A percentile compares a stretch with the other conserved stretches of the same genome.
These are phyloP conservation scores for Drosophila ananassae DNA, from an alignment of 1,140 invertebrate genomes.

Conservation along the genomic window DNA sequence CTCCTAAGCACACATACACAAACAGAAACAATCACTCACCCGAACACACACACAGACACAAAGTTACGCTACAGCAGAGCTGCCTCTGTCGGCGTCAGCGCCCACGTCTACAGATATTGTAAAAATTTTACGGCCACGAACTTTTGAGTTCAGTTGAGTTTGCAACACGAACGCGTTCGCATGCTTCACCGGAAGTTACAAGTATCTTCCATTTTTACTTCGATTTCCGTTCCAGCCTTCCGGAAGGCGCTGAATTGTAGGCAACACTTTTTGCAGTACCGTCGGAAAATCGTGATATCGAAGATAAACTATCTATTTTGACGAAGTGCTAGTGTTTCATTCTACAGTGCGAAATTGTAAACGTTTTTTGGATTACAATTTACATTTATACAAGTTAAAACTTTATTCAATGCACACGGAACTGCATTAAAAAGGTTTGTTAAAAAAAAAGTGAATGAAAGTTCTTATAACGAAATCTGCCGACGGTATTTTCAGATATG, in stretches of 20 bases:
- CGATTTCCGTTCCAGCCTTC: constrained; percentile 10
- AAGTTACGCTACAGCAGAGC: constrained; percentile 40
- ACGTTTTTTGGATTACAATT: constrained; percentile 22
- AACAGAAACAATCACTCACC: constrained; percentile 28
- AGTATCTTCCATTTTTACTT: constrained; percentile 14
- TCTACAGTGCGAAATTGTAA: neutral
- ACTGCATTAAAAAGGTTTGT: constrained; percentile 28
- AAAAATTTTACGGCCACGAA: constrained; percentile 74
- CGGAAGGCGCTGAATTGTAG: constrained; percentile 54
- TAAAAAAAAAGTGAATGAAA: neutral
- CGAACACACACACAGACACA: constrained; percentile 17
- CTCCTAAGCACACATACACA: constrained; percentile 34
- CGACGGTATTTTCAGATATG: neutral
- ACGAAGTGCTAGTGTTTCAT: constrained; percentile 9
- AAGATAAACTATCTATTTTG: neutral
- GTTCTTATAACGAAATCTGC: neutral
- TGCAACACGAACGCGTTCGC: constrained; percentile 70
- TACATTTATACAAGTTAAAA: neutral
- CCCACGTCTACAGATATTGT: constrained; percentile 58
- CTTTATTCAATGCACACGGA: constrained; percentile 2
- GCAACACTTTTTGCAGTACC: constrained; percentile 40
- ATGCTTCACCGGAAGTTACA: constrained; percentile 30
- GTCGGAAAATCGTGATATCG: constrained; percentile 34
- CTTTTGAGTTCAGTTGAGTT: constrained; percentile 77
- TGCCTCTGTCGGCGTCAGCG: constrained; percentile 37